Percentiles rank a stretch among this genome's conserved stretches.
Conservation (phyloP, 2,113 vertebrate species). For the Gorsachius goisagi region DNA sequence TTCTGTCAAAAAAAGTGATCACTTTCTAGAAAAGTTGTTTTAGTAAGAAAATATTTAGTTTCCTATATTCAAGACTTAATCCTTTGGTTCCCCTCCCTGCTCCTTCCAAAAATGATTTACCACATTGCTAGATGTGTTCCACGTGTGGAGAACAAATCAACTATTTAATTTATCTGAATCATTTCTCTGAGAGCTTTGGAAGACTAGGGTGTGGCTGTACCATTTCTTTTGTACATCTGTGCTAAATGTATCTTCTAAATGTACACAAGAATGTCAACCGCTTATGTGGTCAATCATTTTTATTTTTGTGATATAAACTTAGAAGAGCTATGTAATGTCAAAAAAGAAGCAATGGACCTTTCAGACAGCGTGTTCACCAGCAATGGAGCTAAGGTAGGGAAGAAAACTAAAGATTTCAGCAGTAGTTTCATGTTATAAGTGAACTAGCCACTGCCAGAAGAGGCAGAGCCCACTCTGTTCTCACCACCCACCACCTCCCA, state of each 20-base stretch:
- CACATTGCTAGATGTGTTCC: not conserved
- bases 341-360: not conserved
- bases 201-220: not conserved
- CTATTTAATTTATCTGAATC: not conserved
- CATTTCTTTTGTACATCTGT: not conserved
- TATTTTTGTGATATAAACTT: not conserved
- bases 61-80: not conserved
- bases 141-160: not conserved
- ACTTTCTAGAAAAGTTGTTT: not conserved
- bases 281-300: not conserved
- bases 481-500: not conserved
- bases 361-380: not conserved
- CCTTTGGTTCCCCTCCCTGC: not conserved
- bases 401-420: not conserved
- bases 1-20: not conserved
- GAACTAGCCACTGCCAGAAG: not conserved
- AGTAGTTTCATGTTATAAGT: not conserved
- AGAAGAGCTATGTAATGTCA: not conserved
- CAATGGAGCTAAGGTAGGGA: not conserved
- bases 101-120: not conserved
- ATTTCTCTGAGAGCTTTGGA: not conserved
- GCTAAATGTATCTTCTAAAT: not conserved
- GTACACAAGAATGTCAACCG: not conserved
- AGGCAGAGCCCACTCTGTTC: not conserved
- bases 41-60: not conserved